Percentiles rank a stretch among this genome's conserved stretches.
Conservation (phyloP, 2,888 invertebrate species). For the Julus scandinavius region DNA sequence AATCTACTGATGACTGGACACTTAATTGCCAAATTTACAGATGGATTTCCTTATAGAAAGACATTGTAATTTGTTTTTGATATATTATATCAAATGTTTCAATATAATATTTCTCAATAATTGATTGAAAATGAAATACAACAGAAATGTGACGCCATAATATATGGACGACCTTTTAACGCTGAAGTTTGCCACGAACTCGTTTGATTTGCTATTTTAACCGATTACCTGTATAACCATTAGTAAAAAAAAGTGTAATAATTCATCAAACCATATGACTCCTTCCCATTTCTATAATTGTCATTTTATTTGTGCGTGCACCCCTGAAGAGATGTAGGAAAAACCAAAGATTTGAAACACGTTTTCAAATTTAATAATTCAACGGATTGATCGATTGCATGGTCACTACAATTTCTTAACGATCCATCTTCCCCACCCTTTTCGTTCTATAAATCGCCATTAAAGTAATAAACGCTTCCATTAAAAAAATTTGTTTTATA, state of each 20-base stretch:
- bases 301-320: not conserved
- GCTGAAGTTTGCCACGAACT: not conserved
- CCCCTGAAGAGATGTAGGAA: not conserved
- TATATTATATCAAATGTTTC: not conserved
- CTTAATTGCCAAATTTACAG: not conserved
- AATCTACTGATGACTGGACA: no score
- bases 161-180: not conserved
- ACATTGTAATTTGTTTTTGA: no score
- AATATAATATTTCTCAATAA: not conserved
- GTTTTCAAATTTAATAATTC: constrained; percentile 21
- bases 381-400: constrained; percentile 9
- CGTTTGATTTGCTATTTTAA: not conserved
- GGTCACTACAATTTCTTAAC: constrained; percentile 19
- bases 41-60: not conserved
- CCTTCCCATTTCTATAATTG: not conserved
- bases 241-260: not conserved
- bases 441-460: constrained; percentile 15
- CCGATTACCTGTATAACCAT: constrained; percentile 38
- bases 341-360: constrained; percentile 35
- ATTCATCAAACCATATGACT: not conserved
- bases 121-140: no score
- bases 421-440: not conserved
- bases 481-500: not conserved
- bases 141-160: not conserved
- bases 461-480: constrained; percentile 36